Evolutionary conservation across 2,797 vertebrate species (phyloP).

Genomic region (Lateolabrax maculatus): DNA sequence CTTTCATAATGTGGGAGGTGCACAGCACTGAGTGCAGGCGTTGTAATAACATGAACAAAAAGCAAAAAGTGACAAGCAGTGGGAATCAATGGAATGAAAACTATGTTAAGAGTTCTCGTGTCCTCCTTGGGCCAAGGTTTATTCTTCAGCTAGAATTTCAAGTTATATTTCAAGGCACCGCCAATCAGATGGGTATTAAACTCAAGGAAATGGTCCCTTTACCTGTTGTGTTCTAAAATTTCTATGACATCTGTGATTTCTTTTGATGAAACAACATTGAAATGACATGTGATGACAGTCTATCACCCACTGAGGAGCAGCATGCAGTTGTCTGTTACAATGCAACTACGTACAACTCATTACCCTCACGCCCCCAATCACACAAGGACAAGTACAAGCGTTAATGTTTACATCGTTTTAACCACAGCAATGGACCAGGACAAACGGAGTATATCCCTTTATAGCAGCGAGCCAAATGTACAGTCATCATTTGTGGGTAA

Average conservation of each 20-base stretch:
- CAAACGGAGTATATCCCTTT: not conserved
- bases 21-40: not conserved
- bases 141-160: not conserved
- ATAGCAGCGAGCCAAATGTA: conserved; percentile 38
- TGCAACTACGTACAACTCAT: not conserved
- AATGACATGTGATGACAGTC: not conserved
- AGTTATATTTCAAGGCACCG: not conserved
- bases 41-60: not conserved
- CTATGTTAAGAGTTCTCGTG: not conserved
- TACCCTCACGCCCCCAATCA: not conserved
- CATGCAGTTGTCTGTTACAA: not conserved
- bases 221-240: not conserved
- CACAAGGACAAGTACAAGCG: conserved; percentile 10
- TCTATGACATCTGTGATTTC: not conserved
- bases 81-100: not conserved
- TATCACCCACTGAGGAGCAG: not conserved
- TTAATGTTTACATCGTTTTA: conserved; percentile 24
- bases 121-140: not conserved
- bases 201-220: not conserved
- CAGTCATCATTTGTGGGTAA: conserved; percentile 53
- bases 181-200: not conserved
- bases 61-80: not conserved
- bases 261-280: not conserved
- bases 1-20: not conserved
- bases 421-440: conserved; percentile 5